Base-by-base conservation (phyloP, 2,113 vertebrate genomes). In the Pleuronectes platessa region DNA sequence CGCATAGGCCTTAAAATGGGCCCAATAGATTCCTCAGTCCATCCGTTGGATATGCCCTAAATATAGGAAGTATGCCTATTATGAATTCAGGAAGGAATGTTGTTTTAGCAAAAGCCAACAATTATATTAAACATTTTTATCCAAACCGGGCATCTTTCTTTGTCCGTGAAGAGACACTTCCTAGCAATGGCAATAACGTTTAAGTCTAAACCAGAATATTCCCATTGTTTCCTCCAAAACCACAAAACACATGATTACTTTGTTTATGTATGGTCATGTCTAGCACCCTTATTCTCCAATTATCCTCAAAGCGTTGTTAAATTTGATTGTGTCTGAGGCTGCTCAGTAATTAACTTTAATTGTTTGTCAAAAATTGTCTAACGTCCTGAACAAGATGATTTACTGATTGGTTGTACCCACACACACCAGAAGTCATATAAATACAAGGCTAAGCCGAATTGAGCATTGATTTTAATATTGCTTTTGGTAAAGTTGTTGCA, bases 181-280 rank as follows among this genome's bases (percentile, higher is more conserved):
- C 13, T 5, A 47, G 26, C 71, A 64, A 69, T 60, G 26, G 20
- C 51, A 4, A 56, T 55, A 47, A 68, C 10, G 49, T 71, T 62
- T 67, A 85, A 85, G 70, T 59, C 58, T 27, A 51, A 59, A 49
- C 42, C 11, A 4, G 55, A 78, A 76, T 71, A 45, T 67, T 75
- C 21, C 70, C 47, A 89, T 85, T 90, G 88, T 90, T 89, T 42
- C 63, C 70, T 61, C 51, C 45, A 59, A 58, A 75, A 66, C 88
- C 88, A 85, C 88, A 86, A 90, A 84, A 70, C 78, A 79, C 74
- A 81, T 86, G 81, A 87, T 91, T 88, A 74, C 80, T 54, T 54
- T n/a, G 51, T 54, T 42, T 64, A 70, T 74, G 58, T 83, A 81
- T 65, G 40, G 55, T 31, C 54, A n/a, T 55, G 23, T 71, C 17